Evolutionary conservation across 2,113 vertebrate species (phyloP), one percentile per base, ranked within the genome.

Genomic region (Symphodus melops): DNA sequence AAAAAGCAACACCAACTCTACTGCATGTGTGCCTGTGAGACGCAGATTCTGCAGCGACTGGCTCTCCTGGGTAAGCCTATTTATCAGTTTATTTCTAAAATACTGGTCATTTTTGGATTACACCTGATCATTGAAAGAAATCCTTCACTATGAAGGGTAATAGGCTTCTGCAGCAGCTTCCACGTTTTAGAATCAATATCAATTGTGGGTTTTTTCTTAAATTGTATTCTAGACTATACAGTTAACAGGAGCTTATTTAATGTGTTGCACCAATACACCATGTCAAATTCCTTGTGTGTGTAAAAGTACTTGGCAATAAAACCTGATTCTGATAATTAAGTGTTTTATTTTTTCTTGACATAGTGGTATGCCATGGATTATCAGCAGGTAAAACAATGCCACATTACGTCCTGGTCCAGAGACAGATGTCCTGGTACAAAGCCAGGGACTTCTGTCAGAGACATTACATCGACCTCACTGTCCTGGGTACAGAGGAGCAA

Each of bases 11-110:
- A 58, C 16, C 0, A n/a, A 75, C 20, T 75, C 16, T 51, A 6
- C 77, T 81, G 19, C 12, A 86, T 77, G 75, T 71, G 48, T 54
- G 46, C 21, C 48, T 59, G 7, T 72, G 73, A 72, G 55, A 69
- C 8, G 0, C 54, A 61, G 64, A 66, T 70, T 59, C 67, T 86
- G 10, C 77, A 63, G 37, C 56, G 23, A 13, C 73, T 88, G 59
- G 74, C 25, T 21, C 21, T 83, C 25, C 65, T 88, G 28, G 86
- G 83, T 88, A 86, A 84, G 25, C 25, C n/a, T n/a, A n/a, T n/a
- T n/a, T n/a, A n/a, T n/a, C n/a, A n/a, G n/a, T n/a, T n/a, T n/a
- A n/a, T n/a, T n/a, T n/a, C n/a, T n/a, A n/a, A n/a, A n/a, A n/a
- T n/a, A n/a, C n/a, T n/a, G n/a, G n/a, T n/a, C 4, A 8, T 3